A percentile compares a stretch with the other conserved stretches of the same genome.
Conservation (phyloP, 1,140 invertebrate species). For the Medauroidea extradentata region DNA sequence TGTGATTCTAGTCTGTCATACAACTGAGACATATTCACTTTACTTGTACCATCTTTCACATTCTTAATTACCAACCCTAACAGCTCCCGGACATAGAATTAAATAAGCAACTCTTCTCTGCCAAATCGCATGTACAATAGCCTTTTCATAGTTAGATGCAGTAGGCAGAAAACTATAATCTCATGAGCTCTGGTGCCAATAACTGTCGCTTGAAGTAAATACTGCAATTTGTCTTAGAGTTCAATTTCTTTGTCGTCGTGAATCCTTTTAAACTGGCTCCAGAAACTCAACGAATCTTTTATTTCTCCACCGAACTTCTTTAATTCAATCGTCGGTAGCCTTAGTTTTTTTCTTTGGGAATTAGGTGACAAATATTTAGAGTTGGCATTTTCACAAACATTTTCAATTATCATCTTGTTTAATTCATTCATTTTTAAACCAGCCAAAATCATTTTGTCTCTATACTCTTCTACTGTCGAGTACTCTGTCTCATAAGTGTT, state of each 20-base stretch:
- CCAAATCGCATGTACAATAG: constrained; percentile 23
- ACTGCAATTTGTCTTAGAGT: constrained; percentile 23
- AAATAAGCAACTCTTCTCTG: constrained; percentile 13
- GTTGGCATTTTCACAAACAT: too few relatives aligned
- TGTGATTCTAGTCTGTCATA: constrained; percentile 23
- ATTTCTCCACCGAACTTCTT: constrained; percentile 29
- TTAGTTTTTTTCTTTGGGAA: not conserved
- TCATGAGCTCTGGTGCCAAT: constrained; percentile 17
- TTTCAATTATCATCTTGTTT: too few relatives aligned
- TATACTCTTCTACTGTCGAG: too few relatives aligned
- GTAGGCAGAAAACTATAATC: constrained; percentile 16
- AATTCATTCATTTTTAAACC: too few relatives aligned
- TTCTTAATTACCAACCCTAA: constrained; percentile 10
- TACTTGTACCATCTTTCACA: not conserved
- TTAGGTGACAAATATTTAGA: too few relatives aligned
- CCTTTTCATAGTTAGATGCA: constrained; percentile 22
- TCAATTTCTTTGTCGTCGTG: constrained; percentile 24
- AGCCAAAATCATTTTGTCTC: too few relatives aligned
- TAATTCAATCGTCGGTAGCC: constrained; percentile 27
- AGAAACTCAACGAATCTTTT: constrained; percentile 32
- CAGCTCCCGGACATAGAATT: constrained; percentile 24
- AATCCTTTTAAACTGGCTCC: constrained; percentile 32
- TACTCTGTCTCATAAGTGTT: too few relatives aligned
- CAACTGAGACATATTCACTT: constrained; percentile 1
- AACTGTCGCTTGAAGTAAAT: constrained; percentile 21